Conservation (phyloP, 2,113 vertebrate genomes). For the Phalacrocorax brasilianus region DNA sequence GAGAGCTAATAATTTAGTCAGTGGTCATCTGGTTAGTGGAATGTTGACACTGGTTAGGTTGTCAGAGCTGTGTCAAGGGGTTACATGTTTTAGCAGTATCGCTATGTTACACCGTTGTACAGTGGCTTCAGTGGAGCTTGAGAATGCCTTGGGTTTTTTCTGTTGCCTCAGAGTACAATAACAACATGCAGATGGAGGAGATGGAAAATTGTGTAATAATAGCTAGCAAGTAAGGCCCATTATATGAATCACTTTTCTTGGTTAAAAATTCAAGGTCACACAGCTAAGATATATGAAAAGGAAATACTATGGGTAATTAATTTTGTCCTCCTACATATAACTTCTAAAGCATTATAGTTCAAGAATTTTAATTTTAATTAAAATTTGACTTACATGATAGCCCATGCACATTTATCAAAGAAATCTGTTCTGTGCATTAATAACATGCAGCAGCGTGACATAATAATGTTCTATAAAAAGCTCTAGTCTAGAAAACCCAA, state of each 20-base stretch:
- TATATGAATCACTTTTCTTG: neutral
- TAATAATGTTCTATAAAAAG: neutral
- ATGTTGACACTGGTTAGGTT: neutral
- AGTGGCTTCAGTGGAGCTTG: neutral
- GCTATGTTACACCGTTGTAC: neutral
- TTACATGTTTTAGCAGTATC: rapidly evolving
- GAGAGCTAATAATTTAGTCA: neutral
- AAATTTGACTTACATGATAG: neutral
- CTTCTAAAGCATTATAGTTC: neutral
- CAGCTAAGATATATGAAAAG: neutral
- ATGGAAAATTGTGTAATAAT: neutral
- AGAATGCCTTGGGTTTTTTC: neutral
- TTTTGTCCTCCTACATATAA: neutral
- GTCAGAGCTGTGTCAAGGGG: neutral
- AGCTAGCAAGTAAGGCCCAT: neutral
- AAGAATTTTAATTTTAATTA: neutral
- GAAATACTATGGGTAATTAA: neutral
- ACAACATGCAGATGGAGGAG: neutral
- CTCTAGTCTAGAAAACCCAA: neutral
- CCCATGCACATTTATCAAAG: neutral
- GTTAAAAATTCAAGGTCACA: neutral
- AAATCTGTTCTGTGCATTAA: neutral
- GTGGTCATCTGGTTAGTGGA: neutral
- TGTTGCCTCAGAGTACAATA: neutral
- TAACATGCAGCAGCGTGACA: neutral